Evolutionary conservation across 2,797 vertebrate genomes (phyloP), one percentile per base, ranked within the genome.

Genomic region (Tangara arthus): DNA sequence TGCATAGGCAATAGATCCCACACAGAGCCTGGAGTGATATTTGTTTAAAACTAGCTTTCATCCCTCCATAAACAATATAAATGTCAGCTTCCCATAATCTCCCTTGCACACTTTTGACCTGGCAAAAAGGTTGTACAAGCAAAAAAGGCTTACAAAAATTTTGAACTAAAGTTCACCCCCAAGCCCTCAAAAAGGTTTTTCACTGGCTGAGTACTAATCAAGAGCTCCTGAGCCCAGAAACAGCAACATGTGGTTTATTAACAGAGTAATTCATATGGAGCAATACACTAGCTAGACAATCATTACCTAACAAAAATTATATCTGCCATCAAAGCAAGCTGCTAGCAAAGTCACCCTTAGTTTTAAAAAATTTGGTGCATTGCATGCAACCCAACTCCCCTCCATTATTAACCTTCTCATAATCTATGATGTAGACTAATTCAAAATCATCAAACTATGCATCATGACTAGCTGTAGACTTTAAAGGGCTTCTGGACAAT

Each of bases 21-120:
- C 39, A 52, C 50, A 68, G 65, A 85, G 42, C 13, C 39, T 71
- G 37, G 23, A 93, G 55, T 75, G 61, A 34, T 89, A 89, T 91
- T 93, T 93, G 28, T 85, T 94, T 91, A 88, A 93, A 93, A 63
- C 20, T 37, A 47, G 39, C 55, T 94, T 89, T 92, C 50, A 87
- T 83, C 23, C 42, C 37, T 77, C 61, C 83, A 55, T 52, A 92
- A 95, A 93, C 61, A 95, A 78, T 17, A 85, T 12, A 94, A 96
- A 95, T 89, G 46, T 82, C 78, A 91, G 27, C 57, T 92, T 95
- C 46, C 53, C 72, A 27, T 78, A 77, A 94, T 94, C 41, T 82
- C 49, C 28, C 32, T 47, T 75, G 15, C 21, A 47, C 11, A 34
- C 3, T 65, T 94, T 65, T 94, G 76, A 94, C 57, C 78, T 68